Base-by-base conservation (phyloP, 2,888 invertebrate species). In the Miltochrista miniata region DNA sequence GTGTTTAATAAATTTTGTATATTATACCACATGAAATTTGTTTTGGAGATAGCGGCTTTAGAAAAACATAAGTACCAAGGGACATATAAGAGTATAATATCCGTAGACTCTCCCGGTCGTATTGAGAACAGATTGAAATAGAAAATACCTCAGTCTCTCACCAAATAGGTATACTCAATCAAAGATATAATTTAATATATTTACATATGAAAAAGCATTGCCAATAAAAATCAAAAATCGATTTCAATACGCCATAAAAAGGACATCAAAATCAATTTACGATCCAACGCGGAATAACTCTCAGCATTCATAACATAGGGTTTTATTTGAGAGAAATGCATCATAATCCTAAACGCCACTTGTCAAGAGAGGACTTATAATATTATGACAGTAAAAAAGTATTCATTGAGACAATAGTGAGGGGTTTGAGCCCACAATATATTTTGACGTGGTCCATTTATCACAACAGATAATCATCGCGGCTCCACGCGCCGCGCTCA, bases 361-460 rank as follows among this genome's bases (percentile, higher is more conserved):
- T 87, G 85, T 86, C 85, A 87, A 82, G 87, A 64, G 74, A 72
- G 71, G 80, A 75, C 76, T 79, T 85, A 85, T 81, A 82, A 86
- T 87, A 83, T 86, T 83, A 79, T 85, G 86, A 86, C 84, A 83
- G 83, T 85, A 91, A 90, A 90, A 87, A 89, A 84, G 83, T 80
- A 86, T 87, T 89, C 89, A 90, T 90, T 90, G 91, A 91, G 89
- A 91, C 91, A 91, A 91, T 90, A 90, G 90, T 75, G 67, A 79
- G 83, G 83, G n/a, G 78, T 76, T 75, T 77, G 81, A 79, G 76
- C 79, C 79, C 80, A 85, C 85, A 85, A 88, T 89, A 88, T 87
- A 86, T 87, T 87, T 76, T 87, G 90, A 87, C 89, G 76, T 70
- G 83, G 74, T 86, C 82, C 90, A 90, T 91, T 90, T 90, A 91